Evolutionary conservation across 2,888 invertebrate genomes (phyloP).

Genomic region (Syrista parreyssii): DNA sequence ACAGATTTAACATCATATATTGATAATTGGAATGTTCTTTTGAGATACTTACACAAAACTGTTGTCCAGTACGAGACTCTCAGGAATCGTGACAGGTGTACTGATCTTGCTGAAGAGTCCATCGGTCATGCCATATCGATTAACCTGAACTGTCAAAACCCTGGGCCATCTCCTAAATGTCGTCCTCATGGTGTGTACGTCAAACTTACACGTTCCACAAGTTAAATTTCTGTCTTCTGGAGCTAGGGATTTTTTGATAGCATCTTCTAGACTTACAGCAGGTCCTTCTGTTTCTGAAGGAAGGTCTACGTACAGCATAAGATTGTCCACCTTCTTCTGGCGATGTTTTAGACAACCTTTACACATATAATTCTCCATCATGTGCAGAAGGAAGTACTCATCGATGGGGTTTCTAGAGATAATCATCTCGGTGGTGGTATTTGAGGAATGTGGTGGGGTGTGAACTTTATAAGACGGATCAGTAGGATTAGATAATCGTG

Average conservation of each 20-base stretch:
- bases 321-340: conserved; percentile 49
- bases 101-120: conserved; percentile 50
- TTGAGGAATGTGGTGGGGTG: conserved; percentile 27
- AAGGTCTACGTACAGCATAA: conserved; percentile 53
- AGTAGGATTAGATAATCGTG: conserved; percentile 28
- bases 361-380: conserved; percentile 51
- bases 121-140: conserved; percentile 50
- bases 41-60: conserved; percentile 42
- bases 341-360: conserved; percentile 46
- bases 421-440: background rate
- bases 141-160: conserved; percentile 50
- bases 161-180: conserved; percentile 48
- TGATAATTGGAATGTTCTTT: background rate
- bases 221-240: conserved; percentile 48
- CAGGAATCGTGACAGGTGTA: conserved; percentile 48
- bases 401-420: conserved; percentile 46
- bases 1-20: background rate
- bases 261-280: conserved; percentile 35
- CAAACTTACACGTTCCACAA: conserved; percentile 49
- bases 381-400: conserved; percentile 47
- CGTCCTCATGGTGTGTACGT: conserved; percentile 44
- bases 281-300: conserved; percentile 34
- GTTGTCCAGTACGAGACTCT: conserved; percentile 35
- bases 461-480: conserved; percentile 28
- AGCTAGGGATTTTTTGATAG: conserved; percentile 44